Evolutionary conservation across 1,140 invertebrate genomes (phyloP).

Genomic region (Monomorium pharaonis): DNA sequence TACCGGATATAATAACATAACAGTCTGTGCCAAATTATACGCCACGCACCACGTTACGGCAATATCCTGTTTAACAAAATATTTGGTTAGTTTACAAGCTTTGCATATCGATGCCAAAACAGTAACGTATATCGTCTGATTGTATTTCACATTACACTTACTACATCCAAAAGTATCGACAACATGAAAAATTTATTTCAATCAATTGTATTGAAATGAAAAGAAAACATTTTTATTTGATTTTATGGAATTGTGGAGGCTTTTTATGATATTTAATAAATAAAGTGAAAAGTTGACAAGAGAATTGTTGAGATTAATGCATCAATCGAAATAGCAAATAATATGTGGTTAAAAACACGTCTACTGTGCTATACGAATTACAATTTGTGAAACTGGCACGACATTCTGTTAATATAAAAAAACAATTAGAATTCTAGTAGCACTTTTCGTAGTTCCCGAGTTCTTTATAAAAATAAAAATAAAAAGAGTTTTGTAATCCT

Average conservation of each 20-base stretch:
- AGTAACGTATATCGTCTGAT: neutral
- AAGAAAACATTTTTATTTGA: neutral
- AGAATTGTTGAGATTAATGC: neutral
- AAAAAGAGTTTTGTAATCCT: too few relatives aligned
- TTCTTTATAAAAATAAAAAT: too few relatives aligned
- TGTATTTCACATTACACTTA: neutral
- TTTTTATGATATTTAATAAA: neutral
- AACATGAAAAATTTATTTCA: neutral
- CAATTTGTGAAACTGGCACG: neutral
- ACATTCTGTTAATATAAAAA: too few relatives aligned
- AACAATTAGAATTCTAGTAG: too few relatives aligned
- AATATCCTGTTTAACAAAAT: slow-evolving; percentile 33
- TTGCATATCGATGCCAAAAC: neutral
- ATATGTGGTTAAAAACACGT: neutral
- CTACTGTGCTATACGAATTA: neutral
- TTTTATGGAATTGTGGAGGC: neutral
- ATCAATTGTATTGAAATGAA: neutral
- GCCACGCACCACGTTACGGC: neutral
- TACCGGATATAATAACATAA: slow-evolving; percentile 7
- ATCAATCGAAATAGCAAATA: neutral
- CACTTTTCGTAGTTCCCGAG: too few relatives aligned
- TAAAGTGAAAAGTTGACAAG: neutral
- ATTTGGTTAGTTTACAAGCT: neutral
- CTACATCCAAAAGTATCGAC: neutral
- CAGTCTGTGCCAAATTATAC: slow-evolving; percentile 20